Evolutionary conservation across 2,797 vertebrate genomes (phyloP).

Genomic region (Iguana delicatissima): DNA sequence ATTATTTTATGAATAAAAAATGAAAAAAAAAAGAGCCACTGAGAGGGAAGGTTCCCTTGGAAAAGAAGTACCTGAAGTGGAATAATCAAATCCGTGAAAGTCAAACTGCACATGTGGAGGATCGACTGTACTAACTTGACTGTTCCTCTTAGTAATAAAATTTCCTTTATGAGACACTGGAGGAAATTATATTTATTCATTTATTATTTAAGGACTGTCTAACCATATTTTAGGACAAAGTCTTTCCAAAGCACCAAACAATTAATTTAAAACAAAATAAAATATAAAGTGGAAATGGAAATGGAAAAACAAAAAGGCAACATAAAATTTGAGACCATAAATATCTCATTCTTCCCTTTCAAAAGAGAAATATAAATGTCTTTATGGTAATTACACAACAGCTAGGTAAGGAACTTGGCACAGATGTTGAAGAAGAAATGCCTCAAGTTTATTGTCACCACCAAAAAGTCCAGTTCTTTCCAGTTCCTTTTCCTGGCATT

Average conservation of each 20-base stretch:
- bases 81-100: too few species aligned
- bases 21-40: too few species aligned
- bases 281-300: neutral
- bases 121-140: constrained; percentile 17
- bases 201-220: neutral
- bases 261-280: neutral
- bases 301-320: neutral
- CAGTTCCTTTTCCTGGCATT: constrained; percentile 12
- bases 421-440: neutral
- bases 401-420: neutral
- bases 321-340: neutral
- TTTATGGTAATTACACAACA: neutral
- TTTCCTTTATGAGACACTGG: constrained; percentile 26
- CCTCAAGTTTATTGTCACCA: neutral
- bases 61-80: too few species aligned
- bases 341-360: neutral
- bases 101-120: too few species aligned
- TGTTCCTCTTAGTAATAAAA: constrained; percentile 36
- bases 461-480: neutral
- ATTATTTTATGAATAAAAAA: too few species aligned
- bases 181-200: neutral
- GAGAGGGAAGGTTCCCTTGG: too few species aligned
- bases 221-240: neutral
- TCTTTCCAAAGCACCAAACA: neutral
- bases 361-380: neutral